Evolutionary conservation across 2,113 vertebrate species (phyloP).

Genomic region (Elephas maximus): DNA sequence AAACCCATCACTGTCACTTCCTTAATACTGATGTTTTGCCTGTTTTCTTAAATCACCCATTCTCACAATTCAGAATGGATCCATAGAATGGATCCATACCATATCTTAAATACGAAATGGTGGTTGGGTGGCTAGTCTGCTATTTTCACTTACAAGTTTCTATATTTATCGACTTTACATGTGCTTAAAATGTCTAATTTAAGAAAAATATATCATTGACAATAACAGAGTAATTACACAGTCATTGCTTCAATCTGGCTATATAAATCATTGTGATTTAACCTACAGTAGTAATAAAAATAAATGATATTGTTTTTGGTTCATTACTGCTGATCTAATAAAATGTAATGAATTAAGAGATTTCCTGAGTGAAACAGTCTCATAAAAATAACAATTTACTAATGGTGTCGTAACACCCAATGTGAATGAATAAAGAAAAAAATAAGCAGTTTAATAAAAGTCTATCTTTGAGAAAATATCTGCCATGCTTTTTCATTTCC

Average conservation of each 20-base stretch:
- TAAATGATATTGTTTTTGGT: slow-evolving; percentile 89
- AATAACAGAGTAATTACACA: slow-evolving; percentile 89
- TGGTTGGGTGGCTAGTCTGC: slow-evolving; percentile 20
- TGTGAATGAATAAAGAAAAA: slow-evolving; percentile 73
- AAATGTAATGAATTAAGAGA: slow-evolving; percentile 87
- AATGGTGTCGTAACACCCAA: slow-evolving; percentile 76
- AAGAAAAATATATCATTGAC: slow-evolving; percentile 87
- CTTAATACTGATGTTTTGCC: neutral
- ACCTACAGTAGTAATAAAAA: slow-evolving; percentile 89
- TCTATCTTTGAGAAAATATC: slow-evolving; percentile 67
- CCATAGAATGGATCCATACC: neutral
- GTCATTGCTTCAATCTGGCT: slow-evolving; percentile 86
- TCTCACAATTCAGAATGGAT: neutral
- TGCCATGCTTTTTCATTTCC: slow-evolving; percentile 46
- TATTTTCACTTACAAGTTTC: slow-evolving; percentile 74
- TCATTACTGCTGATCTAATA: slow-evolving; percentile 90
- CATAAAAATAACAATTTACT: slow-evolving; percentile 89
- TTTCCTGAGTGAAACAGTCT: slow-evolving; percentile 84
- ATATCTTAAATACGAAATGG: slow-evolving; percentile 58
- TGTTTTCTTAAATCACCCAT: neutral
- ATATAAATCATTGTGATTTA: slow-evolving; percentile 90
- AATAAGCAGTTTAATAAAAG: slow-evolving; percentile 83
- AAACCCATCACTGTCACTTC: neutral
- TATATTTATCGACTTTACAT: slow-evolving; percentile 78
- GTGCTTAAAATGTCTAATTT: slow-evolving; percentile 85